These are phyloP conservation scores for Athripsodes cinereus DNA, from an alignment of 2,888 invertebrate genomes.

Conservation along the genomic window DNA sequence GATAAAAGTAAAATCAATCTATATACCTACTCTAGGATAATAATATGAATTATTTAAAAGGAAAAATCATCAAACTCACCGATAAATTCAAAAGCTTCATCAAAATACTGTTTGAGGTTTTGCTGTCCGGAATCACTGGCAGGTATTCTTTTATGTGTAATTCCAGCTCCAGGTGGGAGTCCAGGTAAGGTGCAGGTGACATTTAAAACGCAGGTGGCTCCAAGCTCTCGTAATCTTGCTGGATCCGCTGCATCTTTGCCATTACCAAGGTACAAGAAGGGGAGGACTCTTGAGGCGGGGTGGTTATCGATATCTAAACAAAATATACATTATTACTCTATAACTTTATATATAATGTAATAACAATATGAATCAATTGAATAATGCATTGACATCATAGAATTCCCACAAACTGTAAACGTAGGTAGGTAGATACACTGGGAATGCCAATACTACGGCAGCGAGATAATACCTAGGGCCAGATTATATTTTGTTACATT, in stretches of 20 bases:
- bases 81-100: constrained; percentile 80
- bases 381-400: neutral
- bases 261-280: constrained; percentile 77
- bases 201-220: constrained; percentile 73
- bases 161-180: constrained; percentile 60
- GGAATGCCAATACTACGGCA: too few relatives aligned
- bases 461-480: too few relatives aligned
- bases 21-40: too few relatives aligned
- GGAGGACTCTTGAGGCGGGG: constrained; percentile 71
- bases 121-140: constrained; percentile 79
- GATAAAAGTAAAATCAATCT: too few relatives aligned
- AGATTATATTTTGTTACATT: too few relatives aligned
- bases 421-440: too few relatives aligned
- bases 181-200: constrained; percentile 73
- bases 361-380: neutral
- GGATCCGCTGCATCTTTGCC: constrained; percentile 73
- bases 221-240: constrained; percentile 56
- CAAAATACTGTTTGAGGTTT: constrained; percentile 83
- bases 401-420: neutral
- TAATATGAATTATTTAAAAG: too few relatives aligned
- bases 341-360: neutral
- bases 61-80: constrained; percentile 56
- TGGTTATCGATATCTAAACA: constrained; percentile 64
- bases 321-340: neutral
- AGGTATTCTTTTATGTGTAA: constrained; percentile 54